These are phyloP conservation scores for Eupithecia inturbata DNA, from an alignment of 2,888 invertebrate genomes.

Conservation along the genomic window DNA sequence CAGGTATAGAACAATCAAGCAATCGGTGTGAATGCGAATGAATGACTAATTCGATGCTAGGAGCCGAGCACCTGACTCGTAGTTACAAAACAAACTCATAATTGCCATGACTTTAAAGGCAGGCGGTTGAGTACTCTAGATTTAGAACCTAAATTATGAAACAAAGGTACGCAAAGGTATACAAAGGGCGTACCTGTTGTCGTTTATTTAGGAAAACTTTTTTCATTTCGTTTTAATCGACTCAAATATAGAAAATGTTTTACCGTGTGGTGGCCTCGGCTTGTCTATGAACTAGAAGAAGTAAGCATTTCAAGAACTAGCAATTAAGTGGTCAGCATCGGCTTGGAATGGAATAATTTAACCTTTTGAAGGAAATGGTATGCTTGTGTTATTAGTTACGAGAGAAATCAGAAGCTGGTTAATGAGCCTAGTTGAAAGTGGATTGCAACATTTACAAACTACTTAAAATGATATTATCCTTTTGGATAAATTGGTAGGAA, in stretches of 20 bases:
- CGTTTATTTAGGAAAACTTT: no score
- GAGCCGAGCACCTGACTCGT: not conserved
- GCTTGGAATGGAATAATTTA: constrained; percentile 15
- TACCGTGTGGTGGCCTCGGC: not conserved
- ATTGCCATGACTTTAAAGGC: constrained; percentile 12
- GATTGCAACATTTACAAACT: not conserved
- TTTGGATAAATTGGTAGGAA: not conserved
- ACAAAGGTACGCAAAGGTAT: no score
- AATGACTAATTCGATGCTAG: not conserved
- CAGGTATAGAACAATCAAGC: not conserved
- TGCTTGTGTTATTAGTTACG: constrained; percentile 14
- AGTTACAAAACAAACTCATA: not conserved
- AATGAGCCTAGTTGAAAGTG: constrained; percentile 5
- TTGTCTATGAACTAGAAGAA: not conserved
- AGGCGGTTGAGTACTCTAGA: constrained; percentile 15
- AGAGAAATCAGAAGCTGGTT: constrained; percentile 23
- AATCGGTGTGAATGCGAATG: not conserved
- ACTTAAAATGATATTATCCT: not conserved
- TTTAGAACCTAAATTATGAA: no score
- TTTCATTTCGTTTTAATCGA: not conserved
- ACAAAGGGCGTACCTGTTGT: no score
- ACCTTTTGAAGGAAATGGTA: constrained; percentile 20
- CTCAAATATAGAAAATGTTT: not conserved
- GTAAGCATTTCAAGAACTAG: constrained; percentile 1
- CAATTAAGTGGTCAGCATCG: constrained; percentile 10